Conservation (phyloP, 2,888 invertebrate genomes). For the Heliconius sara region DNA sequence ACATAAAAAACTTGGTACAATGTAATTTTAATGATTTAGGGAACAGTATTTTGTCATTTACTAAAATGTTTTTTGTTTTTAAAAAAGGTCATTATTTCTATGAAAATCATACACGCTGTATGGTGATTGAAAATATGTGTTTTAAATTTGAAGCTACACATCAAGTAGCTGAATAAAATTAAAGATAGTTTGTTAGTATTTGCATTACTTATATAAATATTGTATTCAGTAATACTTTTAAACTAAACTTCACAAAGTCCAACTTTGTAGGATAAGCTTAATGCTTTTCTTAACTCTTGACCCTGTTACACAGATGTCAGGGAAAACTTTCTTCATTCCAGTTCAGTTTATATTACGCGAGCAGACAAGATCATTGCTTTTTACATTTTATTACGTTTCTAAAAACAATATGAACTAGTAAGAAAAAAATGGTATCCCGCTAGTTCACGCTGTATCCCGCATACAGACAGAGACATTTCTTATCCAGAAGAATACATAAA, state of each 20-base stretch:
- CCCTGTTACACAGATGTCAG: constrained; percentile 27
- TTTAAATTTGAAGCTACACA: no score
- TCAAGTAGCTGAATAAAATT: background rate
- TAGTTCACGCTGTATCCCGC: no score
- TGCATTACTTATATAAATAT: background rate
- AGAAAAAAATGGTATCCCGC: no score
- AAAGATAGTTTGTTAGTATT: no score
- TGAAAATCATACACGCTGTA: no score
- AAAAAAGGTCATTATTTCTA: no score
- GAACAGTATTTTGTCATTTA: no score
- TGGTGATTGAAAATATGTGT: background rate
- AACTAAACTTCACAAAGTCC: background rate
- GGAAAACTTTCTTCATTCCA: constrained; percentile 7
- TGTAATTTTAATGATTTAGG: no score
- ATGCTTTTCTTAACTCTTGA: constrained; percentile 32
- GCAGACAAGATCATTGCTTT: constrained; percentile 14
- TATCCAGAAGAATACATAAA: no score
- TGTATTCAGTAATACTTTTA: background rate
- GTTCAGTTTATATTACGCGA: constrained; percentile 16
- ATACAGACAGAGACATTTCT: no score
- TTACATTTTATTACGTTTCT: background rate
- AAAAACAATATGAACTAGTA: background rate
- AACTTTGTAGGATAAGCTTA: constrained; percentile 4
- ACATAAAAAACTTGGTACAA: no score
- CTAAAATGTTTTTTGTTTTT: no score